Base-by-base conservation (phyloP, 2,113 vertebrate species). In the Lycaon pictus region DNA sequence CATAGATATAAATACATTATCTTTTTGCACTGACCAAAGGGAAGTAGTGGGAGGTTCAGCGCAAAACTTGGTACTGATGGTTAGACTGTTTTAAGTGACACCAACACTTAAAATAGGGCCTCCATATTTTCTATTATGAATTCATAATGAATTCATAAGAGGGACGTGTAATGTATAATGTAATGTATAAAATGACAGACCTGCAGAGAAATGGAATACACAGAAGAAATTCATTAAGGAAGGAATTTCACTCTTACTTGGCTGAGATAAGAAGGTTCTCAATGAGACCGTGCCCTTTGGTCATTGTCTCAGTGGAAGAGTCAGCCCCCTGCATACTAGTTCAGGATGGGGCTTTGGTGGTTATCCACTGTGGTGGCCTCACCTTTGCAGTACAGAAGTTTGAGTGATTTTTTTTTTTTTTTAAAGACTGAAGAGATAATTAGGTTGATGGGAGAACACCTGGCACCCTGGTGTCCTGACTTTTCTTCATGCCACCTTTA, bases 291-390 rank as follows among this genome's bases (percentile, higher is more conserved):
- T 1, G 2, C 2, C 12, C 27, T 80, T 20, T n/a, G 3, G 9
- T 35, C 6, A 22, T 3, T 23, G 8, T 71, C n/a, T 62, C 6
- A 58, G 10, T 5, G 13, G n/a, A 6, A 65, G 6, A 62, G 4
- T 55, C 35, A 4, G 1, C 17, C 16, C 6, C 71, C 8, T 32
- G 65, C 19, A 15, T 10, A 3, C 7, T 20, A 55, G 29, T 56
- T 7, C 12, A 55, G 3, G 6, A 77, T 65, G 5, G n/a, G 48
- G 2, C 4, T 4, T 13, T 12, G 9, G 5, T 3, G 10, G 7
- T 53, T 17, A 10, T 9, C 11, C 25, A 16, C 20, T 13, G 27
- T 1, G 35, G 1, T 51, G 23, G 1, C 0, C 12, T 51, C 1
- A 43, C 2, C 29, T 43, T 27, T 74, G 51, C 4, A 67, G 22